A percentile compares a stretch with the other conserved stretches of the same genome.
These are phyloP conservation scores for Chlamydotis undulata DNA, from an alignment of 2,113 vertebrate genomes.

Conservation along the genomic window DNA sequence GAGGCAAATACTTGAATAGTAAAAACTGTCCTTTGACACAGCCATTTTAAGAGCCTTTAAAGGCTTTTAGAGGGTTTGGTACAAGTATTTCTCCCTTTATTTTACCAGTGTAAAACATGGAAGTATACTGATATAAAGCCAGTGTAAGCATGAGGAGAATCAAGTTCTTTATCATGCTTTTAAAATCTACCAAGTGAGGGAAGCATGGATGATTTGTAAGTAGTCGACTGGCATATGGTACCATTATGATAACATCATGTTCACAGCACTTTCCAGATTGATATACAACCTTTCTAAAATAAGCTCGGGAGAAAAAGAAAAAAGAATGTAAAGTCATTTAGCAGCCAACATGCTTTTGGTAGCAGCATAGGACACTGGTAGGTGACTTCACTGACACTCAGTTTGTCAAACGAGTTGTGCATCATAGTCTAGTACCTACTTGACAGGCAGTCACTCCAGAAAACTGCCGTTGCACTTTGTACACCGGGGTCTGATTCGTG, in stretches of 20 bases:
- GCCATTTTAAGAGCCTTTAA: background rate
- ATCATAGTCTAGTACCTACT: background rate
- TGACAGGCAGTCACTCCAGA: background rate
- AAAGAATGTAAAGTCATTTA: slow-evolving; percentile 59
- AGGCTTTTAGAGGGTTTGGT: background rate
- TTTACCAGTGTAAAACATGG: background rate
- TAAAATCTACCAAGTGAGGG: slow-evolving; percentile 50
- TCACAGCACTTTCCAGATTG: slow-evolving; percentile 67
- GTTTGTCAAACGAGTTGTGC: background rate
- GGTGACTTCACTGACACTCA: slow-evolving; percentile 42
- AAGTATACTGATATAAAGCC: background rate
- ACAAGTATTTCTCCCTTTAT: background rate
- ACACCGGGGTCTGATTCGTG: background rate
- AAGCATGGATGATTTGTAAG: slow-evolving; percentile 70
- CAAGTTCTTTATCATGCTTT: slow-evolving; percentile 52
- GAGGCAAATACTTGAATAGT: slow-evolving; percentile 21
- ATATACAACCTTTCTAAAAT: slow-evolving; percentile 72
- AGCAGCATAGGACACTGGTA: slow-evolving; percentile 32
- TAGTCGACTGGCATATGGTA: slow-evolving; percentile 70
- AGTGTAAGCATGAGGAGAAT: slow-evolving; percentile 12
- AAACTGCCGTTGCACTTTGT: background rate
- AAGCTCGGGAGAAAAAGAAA: slow-evolving; percentile 28
- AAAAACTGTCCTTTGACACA: background rate
- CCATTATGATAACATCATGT: slow-evolving; percentile 71
- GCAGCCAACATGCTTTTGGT: slow-evolving; percentile 41